These are phyloP conservation scores for Acropora tenuis DNA, from an alignment of 64 coral and sea anemone species.

Conservation along the genomic window DNA sequence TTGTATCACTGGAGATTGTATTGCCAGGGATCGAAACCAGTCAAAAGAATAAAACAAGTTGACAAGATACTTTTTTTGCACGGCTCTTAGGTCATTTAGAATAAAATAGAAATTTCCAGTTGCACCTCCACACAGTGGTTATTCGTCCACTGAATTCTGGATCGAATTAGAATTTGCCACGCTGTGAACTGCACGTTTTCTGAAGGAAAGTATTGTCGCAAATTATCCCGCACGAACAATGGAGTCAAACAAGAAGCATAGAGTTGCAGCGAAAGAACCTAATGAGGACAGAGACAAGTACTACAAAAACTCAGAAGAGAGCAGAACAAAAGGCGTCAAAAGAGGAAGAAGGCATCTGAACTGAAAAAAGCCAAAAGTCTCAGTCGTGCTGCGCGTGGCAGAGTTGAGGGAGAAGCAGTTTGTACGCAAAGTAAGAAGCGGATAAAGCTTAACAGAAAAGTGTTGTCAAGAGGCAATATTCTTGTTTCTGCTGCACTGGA, in stretches of 20 bases:
- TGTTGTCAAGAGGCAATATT: not conserved
- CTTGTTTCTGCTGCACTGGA: not conserved
- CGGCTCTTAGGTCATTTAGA: too few relatives aligned
- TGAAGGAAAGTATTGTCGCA: not conserved
- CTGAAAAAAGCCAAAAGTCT: not conserved
- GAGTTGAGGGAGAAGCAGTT: not conserved
- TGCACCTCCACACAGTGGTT: too few relatives aligned
- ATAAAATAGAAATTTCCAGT: too few relatives aligned
- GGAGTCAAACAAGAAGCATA: conserved; percentile 31
- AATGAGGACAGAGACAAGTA: not conserved
- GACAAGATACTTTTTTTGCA: too few relatives aligned
- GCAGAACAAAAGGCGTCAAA: conserved; percentile 28
- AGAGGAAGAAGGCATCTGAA: not conserved
- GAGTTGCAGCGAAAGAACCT: not conserved
- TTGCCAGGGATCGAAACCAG: not conserved
- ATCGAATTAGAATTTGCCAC: not conserved
- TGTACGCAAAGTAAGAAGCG: not conserved
- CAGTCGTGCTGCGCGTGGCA: not conserved
- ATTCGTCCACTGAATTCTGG: too few relatives aligned
- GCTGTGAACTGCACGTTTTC: not conserved
- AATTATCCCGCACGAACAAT: not conserved
- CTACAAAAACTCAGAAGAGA: conserved; percentile 36
- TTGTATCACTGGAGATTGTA: conserved; percentile 27
- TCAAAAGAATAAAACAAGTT: too few relatives aligned
- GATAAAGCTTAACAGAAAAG: not conserved